phyloP scores from a whole-genome alignment of 1,140 invertebrate genomes.

The Brachystomella parvula region DNA sequence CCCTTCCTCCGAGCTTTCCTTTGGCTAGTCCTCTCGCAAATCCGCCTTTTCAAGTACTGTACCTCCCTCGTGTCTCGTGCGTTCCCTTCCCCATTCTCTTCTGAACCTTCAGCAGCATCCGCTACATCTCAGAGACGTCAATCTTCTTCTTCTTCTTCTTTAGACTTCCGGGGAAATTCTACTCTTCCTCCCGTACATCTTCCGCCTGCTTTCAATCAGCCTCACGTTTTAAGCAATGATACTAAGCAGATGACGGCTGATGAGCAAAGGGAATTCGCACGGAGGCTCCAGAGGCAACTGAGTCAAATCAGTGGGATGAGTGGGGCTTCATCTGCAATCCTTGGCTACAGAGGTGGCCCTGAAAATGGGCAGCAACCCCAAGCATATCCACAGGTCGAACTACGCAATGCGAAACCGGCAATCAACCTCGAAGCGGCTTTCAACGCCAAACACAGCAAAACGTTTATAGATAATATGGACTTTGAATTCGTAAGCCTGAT shows the following conservation, averaged over 20 bases:
- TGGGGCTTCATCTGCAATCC: conserved; percentile 32
- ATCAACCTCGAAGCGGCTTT: conserved; percentile 37
- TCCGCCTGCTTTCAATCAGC: conserved; percentile 31
- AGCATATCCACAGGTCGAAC: conserved; percentile 27
- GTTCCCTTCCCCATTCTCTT: neutral
- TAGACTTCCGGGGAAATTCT: conserved; percentile 36
- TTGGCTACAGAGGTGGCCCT: conserved; percentile 30
- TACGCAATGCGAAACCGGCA: conserved; percentile 24
- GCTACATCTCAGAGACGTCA: neutral
- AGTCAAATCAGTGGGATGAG: conserved; percentile 36
- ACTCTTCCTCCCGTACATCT: conserved; percentile 37
- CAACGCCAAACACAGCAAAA: conserved; percentile 41
- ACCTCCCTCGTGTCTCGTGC: neutral
- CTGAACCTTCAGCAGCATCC: neutral
- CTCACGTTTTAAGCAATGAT: conserved; percentile 23
- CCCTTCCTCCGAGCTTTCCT: no score
- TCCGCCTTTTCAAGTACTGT: neutral
- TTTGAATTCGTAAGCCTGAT: conserved; percentile 76
- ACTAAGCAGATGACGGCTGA: conserved; percentile 38
- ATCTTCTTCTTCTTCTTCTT: neutral
- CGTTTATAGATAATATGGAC: conserved; percentile 56
- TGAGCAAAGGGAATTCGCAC: conserved; percentile 36
- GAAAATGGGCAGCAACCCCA: conserved; percentile 17
- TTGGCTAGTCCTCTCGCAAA: neutral
- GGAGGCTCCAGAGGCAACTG: conserved; percentile 34